Conservation (phyloP, 2,113 vertebrate genomes). For the Antechinus flavipes region DNA sequence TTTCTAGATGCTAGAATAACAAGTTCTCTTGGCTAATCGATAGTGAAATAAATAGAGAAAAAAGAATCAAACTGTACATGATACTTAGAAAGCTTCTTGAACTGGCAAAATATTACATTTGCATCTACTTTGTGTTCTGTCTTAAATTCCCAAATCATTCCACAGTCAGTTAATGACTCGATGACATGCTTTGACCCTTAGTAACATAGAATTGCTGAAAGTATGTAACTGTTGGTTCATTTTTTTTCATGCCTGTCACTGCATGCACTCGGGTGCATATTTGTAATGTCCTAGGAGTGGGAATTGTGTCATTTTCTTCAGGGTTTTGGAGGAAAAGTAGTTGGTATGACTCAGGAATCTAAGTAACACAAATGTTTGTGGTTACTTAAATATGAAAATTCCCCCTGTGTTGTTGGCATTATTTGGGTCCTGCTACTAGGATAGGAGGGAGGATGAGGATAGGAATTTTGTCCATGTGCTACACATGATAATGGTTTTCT, state of each 20-base stretch:
- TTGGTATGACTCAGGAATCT: not conserved
- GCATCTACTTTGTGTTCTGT: not conserved
- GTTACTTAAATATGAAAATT: not conserved
- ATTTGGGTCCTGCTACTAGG: not conserved
- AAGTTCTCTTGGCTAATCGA: slow-evolving; percentile 9
- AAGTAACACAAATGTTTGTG: not conserved
- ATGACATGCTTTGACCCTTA: not conserved
- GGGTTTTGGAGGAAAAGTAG: not conserved
- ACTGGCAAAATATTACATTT: not conserved
- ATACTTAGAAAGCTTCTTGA: not conserved
- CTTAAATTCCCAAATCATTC: not conserved
- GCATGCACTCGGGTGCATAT: not conserved
- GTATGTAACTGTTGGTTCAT: fast-evolving
- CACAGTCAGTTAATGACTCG: not conserved
- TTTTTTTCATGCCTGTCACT: not conserved
- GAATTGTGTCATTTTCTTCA: not conserved
- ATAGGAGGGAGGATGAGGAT: not conserved
- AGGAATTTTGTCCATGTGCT: not conserved
- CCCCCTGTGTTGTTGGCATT: not conserved
- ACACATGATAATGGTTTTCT: not conserved
- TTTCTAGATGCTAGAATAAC: slow-evolving; percentile 26
- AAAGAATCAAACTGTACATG: not conserved
- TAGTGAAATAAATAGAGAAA: slow-evolving; percentile 24
- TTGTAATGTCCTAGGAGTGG: not conserved
- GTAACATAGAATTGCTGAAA: not conserved